Base-by-base conservation (phyloP, 2,113 vertebrate genomes). In the Osmerus eperlanus region DNA sequence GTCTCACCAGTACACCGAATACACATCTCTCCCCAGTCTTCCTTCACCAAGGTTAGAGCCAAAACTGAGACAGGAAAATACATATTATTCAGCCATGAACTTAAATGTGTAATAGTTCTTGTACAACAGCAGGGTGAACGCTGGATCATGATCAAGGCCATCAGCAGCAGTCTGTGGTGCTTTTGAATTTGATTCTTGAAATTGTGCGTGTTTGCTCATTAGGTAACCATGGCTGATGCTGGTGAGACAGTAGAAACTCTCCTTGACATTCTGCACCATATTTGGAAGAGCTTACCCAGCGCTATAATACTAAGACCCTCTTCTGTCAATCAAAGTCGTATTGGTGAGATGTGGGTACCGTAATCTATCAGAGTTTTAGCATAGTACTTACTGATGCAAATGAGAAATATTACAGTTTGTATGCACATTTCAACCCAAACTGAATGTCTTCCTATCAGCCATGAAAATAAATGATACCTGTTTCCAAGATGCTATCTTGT, bases 271-370 rank as follows among this genome's bases (percentile, higher is more conserved):
- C 91, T 89, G 32, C 80, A 80, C 68, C 89, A 86, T 36, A 76
- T 92, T 70, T 92, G 86, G 87, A 89, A 62, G 41, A 85, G 83
- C 64, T 81, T 92, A 62, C 89, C 91, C 0, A 80, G 88, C 28
- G 76, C 76, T 77, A 79, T 92, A 80, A 86, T 65, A 55, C 85
- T 92, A 3, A 60, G 78, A 65, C 84, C 78, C 11, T 92, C 89
- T 6, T 87, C 85, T 28, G 71, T 88, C 19, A 85, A 88, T 79
- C 83, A 78, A 68, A 88, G 74, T 54, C 89, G 89, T 25, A 75
- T 91, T 1, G 89, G 89, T 91, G 76, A 87, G 88, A 81, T 41
- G 63, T 23, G 21, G 25, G 25, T 25, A 25, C 25, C 7, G 28
- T 25, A 2, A 72, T 21, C 61, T 63, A 36, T 36, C 32, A 36